phyloP scores from a whole-genome alignment of 1,140 invertebrate genomes.

The Heliconius nattereri region DNA sequence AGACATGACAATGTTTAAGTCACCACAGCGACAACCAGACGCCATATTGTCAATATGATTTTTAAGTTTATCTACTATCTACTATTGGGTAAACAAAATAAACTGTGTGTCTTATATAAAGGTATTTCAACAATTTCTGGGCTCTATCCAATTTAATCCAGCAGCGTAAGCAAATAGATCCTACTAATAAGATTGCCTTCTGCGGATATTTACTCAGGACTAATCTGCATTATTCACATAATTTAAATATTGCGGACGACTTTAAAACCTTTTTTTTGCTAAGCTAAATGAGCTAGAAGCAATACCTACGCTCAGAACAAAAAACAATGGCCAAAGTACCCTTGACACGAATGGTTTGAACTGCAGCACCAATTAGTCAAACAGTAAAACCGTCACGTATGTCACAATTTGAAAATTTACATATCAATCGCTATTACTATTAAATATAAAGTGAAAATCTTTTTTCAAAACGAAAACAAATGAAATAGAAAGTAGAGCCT shows the following conservation, averaged over 20 bases:
- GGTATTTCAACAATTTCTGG: too few relatives aligned
- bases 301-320: conserved; percentile 15
- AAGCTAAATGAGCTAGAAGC: conserved; percentile 1
- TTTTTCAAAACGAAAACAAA: conserved; percentile 50
- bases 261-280: not conserved
- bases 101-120: too few relatives aligned
- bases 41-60: too few relatives aligned
- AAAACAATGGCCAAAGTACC: conserved; percentile 42
- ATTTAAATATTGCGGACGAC: not conserved
- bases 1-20: too few relatives aligned
- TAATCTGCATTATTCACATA: not conserved
- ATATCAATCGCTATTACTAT: not conserved
- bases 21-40: too few relatives aligned
- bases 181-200: not conserved
- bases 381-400: conserved; percentile 11
- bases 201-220: too few relatives aligned
- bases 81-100: too few relatives aligned
- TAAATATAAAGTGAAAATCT: conserved; percentile 41
- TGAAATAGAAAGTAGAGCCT: conserved; percentile 55
- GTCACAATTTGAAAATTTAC: conserved; percentile 16
- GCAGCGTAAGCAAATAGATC: too few relatives aligned
- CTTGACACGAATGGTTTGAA: conserved; percentile 51
- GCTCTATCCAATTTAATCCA: not conserved
- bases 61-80: too few relatives aligned
- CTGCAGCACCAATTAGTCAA: conserved; percentile 9